A percentile compares a stretch with the other conserved stretches of the same genome.
These are phyloP conservation scores for Plagiodera versicolora DNA, from an alignment of 2,888 invertebrate species.

Conservation along the genomic window DNA sequence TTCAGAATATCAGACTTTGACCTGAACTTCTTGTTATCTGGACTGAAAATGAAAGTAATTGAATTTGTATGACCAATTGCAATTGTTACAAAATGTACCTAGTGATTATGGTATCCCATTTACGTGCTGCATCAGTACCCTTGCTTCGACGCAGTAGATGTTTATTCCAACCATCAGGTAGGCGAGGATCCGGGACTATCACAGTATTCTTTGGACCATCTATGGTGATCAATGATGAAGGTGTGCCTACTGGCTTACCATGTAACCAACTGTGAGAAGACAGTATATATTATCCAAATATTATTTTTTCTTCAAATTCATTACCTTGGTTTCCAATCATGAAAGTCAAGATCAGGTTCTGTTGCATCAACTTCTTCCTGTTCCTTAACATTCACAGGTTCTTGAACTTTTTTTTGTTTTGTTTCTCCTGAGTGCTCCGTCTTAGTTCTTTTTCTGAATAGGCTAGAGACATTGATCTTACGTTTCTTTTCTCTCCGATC, in stretches of 20 bases:
- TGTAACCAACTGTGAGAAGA: conserved; percentile 62
- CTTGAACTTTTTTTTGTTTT: conserved; percentile 20
- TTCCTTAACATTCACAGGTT: not conserved
- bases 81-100: conserved; percentile 53
- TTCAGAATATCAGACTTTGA: conserved; percentile 60
- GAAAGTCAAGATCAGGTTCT: conserved; percentile 11
- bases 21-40: conserved; percentile 64
- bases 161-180: conserved; percentile 78
- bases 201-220: conserved; percentile 57
- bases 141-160: conserved; percentile 73
- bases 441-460: conserved; percentile 59
- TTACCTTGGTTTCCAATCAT: conserved; percentile 31
- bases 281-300: not conserved
- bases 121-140: conserved; percentile 69
- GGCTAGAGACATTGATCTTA: conserved; percentile 69
- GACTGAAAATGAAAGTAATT: conserved; percentile 50
- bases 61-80: too few relatives aligned
- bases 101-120: conserved; percentile 80
- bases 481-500: conserved; percentile 71
- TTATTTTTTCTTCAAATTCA: conserved; percentile 1
- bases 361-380: not conserved
- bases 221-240: conserved; percentile 52
- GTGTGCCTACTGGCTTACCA: conserved; percentile 67
- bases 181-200: conserved; percentile 72
- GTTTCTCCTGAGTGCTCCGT: conserved; percentile 38